phyloP scores from a whole-genome alignment of 1,140 invertebrate species.

The Pogonus chalceus region DNA sequence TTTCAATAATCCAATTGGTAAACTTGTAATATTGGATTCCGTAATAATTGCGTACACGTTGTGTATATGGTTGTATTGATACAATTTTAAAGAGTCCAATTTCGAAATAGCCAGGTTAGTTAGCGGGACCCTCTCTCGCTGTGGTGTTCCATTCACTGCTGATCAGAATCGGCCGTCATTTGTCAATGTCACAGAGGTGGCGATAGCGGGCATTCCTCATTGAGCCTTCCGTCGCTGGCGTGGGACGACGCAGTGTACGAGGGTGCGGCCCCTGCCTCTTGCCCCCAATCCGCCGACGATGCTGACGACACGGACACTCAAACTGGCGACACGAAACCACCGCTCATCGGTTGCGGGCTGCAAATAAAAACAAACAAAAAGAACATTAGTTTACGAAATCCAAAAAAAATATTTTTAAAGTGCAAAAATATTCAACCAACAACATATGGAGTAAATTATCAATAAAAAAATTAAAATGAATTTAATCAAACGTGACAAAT shows the following conservation, averaged over 20 bases:
- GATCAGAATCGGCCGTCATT: constrained; percentile 51
- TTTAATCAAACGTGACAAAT: too few species aligned
- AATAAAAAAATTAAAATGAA: too few species aligned
- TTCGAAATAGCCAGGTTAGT: constrained; percentile 8
- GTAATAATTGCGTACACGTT: too few species aligned
- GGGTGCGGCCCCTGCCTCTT: constrained; percentile 13
- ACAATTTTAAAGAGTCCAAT: too few species aligned
- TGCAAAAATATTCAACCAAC: too few species aligned
- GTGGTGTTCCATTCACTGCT: constrained; percentile 47
- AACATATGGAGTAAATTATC: too few species aligned
- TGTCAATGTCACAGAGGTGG: constrained; percentile 52
- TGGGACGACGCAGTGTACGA: constrained; percentile 17
- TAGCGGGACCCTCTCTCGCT: constrained; percentile 18
- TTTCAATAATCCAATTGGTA: too few species aligned
- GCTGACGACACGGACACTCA: constrained; percentile 33
- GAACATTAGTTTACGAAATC: background rate
- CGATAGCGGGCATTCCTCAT: constrained; percentile 40
- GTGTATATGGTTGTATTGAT: too few species aligned
- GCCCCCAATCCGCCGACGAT: background rate
- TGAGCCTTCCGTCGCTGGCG: constrained; percentile 22
- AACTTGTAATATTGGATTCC: too few species aligned
- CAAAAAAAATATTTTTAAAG: too few species aligned
- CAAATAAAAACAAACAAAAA: constrained; percentile 30
- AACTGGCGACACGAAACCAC: constrained; percentile 52
- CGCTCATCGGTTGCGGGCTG: constrained; percentile 48